Base-by-base conservation (phyloP, 2,113 vertebrate species). In the Carollia perspicillata region DNA sequence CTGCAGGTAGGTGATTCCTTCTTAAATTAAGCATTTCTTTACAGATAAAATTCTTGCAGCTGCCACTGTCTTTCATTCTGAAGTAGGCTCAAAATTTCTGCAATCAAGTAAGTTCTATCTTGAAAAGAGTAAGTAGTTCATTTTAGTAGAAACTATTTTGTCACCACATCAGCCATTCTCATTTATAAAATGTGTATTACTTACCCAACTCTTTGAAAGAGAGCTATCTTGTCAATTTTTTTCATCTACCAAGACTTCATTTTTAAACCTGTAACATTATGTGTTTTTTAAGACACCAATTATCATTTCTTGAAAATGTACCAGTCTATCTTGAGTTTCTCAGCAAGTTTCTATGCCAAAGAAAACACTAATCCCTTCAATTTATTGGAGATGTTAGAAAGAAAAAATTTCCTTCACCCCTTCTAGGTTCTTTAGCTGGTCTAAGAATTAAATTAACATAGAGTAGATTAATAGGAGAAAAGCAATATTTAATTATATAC, bases 201-300 rank as follows among this genome's bases (percentile, higher is more conserved):
- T 98, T 98, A 98, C 94, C 91, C 94, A 98, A 85, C 88, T 97
- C 79, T 96, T 98, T 97, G 81, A 97, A 97, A 97, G 69, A 28
- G 66, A 97, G 66, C 66, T 22, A 92, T 96, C 98, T 97, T 93
- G 47, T 90, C 94, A 91, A 84, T 96, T 90, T 95, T 95, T 96
- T 97, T 96, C 23, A 75, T 90, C 79, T 35, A 20, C n/a, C 35
- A 84, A 93, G 14, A n/a, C 1, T 49, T 93, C 83, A 74, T 93
- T 65, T 83, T 89, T 2, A 75, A 96, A 93, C 40, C 20, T 94
- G 71, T 92, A 96, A 44, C 74, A 68, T 20, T 40, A 11, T 40
- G 5, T 92, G 55, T 96, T 98, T 95, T 95, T 96, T 66, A 95
- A 96, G 95, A 94, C 47, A 91, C 88, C 26, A 97, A 96, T 95